phyloP scores from a whole-genome alignment of 2,797 vertebrate species.

The Hypotaenidia philippensis region DNA sequence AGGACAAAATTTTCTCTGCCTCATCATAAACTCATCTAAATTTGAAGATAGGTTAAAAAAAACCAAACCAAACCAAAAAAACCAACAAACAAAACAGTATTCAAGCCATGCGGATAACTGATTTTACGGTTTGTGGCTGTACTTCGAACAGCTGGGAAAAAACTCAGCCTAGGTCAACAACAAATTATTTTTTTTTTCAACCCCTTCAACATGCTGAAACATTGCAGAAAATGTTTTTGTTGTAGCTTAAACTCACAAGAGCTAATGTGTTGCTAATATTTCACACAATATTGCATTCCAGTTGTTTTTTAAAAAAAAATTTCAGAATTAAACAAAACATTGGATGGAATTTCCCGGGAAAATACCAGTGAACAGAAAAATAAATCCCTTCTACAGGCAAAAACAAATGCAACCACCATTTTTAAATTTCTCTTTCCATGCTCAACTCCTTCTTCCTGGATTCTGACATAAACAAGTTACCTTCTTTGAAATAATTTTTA shows the following conservation, averaged over 20 bases:
- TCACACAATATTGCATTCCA: neutral
- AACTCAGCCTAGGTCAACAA: neutral
- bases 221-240: neutral
- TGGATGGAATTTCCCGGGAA: neutral
- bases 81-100: neutral
- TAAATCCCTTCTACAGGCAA: neutral
- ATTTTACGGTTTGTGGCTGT: neutral
- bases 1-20: neutral
- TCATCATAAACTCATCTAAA: neutral
- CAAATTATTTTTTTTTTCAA: neutral
- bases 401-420: neutral
- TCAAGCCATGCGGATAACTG: neutral
- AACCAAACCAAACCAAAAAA: neutral
- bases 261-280: neutral
- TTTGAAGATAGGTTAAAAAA: neutral
- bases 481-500: neutral
- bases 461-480: neutral
- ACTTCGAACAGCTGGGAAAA: neutral
- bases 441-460: neutral
- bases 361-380: neutral
- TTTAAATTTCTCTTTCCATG: neutral
- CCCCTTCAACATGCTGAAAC: neutral
- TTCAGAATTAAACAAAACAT: neutral
- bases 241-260: neutral
- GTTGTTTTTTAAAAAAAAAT: neutral